Conservation (phyloP, 2,888 invertebrate species). For the Calameuta idolon region DNA sequence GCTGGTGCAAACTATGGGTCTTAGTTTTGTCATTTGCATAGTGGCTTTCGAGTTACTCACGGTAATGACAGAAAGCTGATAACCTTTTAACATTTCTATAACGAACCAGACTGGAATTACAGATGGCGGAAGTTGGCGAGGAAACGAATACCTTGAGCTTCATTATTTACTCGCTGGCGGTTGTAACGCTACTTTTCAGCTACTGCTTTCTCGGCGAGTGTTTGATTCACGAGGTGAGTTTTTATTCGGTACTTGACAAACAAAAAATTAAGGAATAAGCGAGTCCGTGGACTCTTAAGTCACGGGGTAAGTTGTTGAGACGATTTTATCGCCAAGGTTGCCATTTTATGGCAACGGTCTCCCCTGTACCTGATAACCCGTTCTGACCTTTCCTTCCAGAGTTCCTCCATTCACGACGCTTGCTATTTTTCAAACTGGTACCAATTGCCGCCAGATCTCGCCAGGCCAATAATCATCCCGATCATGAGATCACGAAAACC, state of each 20-base stretch:
- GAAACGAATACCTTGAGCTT: constrained; percentile 35
- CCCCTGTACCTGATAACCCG: background rate
- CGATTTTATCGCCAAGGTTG: no score
- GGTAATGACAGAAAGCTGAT: constrained; percentile 23
- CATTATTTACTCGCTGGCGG: constrained; percentile 35
- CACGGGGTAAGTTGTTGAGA: no score
- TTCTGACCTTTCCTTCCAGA: background rate
- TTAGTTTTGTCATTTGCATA: constrained; percentile 37
- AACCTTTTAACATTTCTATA: background rate
- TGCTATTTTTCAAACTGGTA: constrained; percentile 1
- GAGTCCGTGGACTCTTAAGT: no score
- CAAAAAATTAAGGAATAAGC: background rate
- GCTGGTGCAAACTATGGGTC: constrained; percentile 39
- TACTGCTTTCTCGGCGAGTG: constrained; percentile 41
- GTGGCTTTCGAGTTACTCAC: constrained; percentile 34
- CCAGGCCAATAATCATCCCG: background rate
- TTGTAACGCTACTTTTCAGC: constrained; percentile 34
- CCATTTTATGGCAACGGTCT: no score
- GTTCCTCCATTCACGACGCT: background rate
- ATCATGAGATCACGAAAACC: constrained; percentile 1
- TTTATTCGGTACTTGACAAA: background rate
- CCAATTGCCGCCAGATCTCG: background rate
- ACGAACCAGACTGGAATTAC: background rate
- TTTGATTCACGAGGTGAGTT: constrained; percentile 32
- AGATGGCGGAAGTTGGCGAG: constrained; percentile 29